Conservation (phyloP, 2,797 vertebrate species). For the Salmo trutta region DNA sequence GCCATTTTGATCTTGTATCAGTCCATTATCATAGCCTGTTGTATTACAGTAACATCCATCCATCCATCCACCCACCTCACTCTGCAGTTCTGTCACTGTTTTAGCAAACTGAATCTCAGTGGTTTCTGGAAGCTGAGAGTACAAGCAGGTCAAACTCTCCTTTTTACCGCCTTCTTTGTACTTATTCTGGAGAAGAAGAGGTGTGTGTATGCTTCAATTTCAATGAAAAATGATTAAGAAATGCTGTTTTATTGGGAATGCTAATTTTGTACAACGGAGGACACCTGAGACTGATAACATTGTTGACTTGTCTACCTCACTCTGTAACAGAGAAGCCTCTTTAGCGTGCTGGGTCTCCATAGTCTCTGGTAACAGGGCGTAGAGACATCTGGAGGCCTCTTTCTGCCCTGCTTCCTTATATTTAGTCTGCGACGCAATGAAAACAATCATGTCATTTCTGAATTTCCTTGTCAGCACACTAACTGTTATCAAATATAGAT, state of each 20-base stretch:
- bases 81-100: slow-evolving; percentile 68
- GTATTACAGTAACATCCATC: neutral
- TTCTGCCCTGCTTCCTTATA: slow-evolving; percentile 62
- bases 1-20: neutral
- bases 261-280: slow-evolving; percentile 81
- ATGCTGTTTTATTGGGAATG: slow-evolving; percentile 45
- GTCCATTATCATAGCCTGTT: neutral
- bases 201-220: neutral
- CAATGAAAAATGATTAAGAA: neutral
- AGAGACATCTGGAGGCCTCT: slow-evolving; percentile 73
- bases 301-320: slow-evolving; percentile 68
- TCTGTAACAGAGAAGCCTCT: slow-evolving; percentile 78
- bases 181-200: slow-evolving; percentile 60
- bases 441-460: neutral
- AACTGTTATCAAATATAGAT: neutral
- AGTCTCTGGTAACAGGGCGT: slow-evolving; percentile 80
- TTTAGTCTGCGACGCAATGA: slow-evolving; percentile 64
- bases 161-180: slow-evolving; percentile 75
- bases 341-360: slow-evolving; percentile 81
- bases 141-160: slow-evolving; percentile 73
- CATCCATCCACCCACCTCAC: slow-evolving; percentile 75
- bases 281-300: slow-evolving; percentile 83
- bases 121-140: slow-evolving; percentile 81
- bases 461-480: neutral
- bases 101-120: slow-evolving; percentile 76